phyloP scores from a whole-genome alignment of 2,888 invertebrate genomes.

The Leptinotarsa haldemani region DNA sequence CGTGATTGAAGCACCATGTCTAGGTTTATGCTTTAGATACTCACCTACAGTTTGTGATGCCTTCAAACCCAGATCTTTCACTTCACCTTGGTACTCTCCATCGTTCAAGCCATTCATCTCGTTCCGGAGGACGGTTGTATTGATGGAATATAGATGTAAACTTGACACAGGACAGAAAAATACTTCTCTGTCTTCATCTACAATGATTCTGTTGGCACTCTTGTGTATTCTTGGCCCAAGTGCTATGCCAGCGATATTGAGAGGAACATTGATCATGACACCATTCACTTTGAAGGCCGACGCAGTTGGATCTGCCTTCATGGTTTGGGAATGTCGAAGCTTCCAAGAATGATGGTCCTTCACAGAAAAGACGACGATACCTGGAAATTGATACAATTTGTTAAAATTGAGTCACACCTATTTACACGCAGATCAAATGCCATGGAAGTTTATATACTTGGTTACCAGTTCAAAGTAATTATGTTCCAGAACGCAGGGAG shows the following conservation, averaged over 20 bases:
- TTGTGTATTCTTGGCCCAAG: slow-evolving; percentile 69
- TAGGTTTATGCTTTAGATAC: not conserved
- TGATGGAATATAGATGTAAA: slow-evolving; percentile 74
- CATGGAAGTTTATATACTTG: no score
- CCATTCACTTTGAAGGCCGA: slow-evolving; percentile 73
- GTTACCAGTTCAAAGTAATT: no score
- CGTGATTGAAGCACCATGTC: no score
- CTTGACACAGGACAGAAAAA: slow-evolving; percentile 79
- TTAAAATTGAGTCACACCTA: no score
- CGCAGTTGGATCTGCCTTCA: slow-evolving; percentile 73
- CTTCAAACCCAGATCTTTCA: slow-evolving; percentile 70
- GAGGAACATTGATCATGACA: slow-evolving; percentile 69
- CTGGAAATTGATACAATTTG: slow-evolving; percentile 64
- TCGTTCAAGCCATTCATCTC: slow-evolving; percentile 64
- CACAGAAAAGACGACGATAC: slow-evolving; percentile 76
- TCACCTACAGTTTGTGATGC: slow-evolving; percentile 43
- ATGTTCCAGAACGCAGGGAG: no score
- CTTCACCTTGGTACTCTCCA: slow-evolving; percentile 61
- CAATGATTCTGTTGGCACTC: slow-evolving; percentile 45
- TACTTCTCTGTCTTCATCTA: slow-evolving; percentile 62
- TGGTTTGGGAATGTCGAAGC: slow-evolving; percentile 73
- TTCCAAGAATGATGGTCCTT: slow-evolving; percentile 77
- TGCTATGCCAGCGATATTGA: slow-evolving; percentile 79
- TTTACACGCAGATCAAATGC: not conserved
- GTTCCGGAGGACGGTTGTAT: slow-evolving; percentile 72